Percentiles rank a stretch among this genome's conserved stretches.
phyloP scores from a whole-genome alignment of 2,888 invertebrate species.

The Clanis bilineata region DNA sequence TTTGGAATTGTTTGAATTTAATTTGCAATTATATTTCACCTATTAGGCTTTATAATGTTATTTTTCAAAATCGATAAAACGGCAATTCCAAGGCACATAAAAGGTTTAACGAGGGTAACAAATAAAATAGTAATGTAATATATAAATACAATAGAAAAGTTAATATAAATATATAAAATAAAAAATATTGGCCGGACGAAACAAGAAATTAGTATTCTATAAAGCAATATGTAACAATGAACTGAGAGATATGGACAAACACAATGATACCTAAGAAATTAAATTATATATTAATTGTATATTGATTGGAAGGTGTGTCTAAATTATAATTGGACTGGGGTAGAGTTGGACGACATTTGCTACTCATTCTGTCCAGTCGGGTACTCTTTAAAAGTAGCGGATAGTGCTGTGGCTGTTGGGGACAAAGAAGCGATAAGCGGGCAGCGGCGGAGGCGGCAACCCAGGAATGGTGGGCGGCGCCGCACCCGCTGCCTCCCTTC shows the following conservation, averaged over 20 bases:
- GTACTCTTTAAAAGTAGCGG: conserved; percentile 62
- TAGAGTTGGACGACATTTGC: conserved; percentile 8
- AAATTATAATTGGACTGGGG: not conserved
- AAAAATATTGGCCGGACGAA: too few species aligned
- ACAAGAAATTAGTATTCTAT: too few species aligned
- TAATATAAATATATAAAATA: too few species aligned
- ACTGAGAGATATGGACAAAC: not conserved
- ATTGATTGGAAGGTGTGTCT: not conserved
- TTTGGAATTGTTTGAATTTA: not conserved
- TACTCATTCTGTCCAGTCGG: not conserved
- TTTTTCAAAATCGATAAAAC: too few species aligned
- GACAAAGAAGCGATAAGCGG: conserved; percentile 73
- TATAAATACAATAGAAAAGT: too few species aligned
- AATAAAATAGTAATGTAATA: too few species aligned
- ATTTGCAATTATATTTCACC: too few species aligned
- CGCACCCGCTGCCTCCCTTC: conserved; percentile 77
- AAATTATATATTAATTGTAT: not conserved
- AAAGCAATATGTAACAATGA: not conserved
- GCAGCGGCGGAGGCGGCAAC: conserved; percentile 61
- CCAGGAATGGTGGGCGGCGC: conserved; percentile 22
- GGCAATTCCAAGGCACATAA: too few species aligned
- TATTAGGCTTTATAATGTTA: too few species aligned
- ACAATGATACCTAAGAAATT: not conserved
- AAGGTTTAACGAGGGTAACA: too few species aligned
- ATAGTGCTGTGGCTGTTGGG: conserved; percentile 69